Percentiles rank a stretch among this genome's conserved stretches.
phyloP scores from a whole-genome alignment of 2,113 vertebrate species.

The Xenus cinereus region DNA sequence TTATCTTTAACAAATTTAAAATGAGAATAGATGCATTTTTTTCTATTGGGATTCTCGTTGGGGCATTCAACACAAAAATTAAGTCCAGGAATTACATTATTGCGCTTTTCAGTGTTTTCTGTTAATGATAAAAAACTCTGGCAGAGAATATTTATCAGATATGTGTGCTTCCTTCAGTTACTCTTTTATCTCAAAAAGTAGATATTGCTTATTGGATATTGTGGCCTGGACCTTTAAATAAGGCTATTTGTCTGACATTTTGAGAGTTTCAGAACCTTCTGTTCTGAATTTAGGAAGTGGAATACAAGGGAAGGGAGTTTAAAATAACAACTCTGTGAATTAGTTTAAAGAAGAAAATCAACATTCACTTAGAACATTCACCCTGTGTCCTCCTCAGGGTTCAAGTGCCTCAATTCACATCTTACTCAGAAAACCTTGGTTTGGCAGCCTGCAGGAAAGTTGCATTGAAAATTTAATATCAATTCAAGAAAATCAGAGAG shows the following conservation, averaged over 20 bases:
- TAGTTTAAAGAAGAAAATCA: neutral
- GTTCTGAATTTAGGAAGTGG: neutral
- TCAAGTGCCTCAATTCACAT: neutral
- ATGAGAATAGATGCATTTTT: neutral
- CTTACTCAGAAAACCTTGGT: neutral
- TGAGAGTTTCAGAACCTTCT: neutral
- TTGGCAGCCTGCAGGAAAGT: neutral
- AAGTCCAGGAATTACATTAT: neutral
- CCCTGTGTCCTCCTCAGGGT: neutral
- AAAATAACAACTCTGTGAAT: neutral
- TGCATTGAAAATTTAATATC: neutral
- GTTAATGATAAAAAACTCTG: neutral
- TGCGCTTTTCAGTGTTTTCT: neutral
- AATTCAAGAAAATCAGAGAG: neutral
- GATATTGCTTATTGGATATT: neutral
- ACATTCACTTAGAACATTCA: neutral
- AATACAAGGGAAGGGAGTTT: neutral
- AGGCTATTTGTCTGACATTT: neutral
- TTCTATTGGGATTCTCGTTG: neutral
- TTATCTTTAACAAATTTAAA: neutral
- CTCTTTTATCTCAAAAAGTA: neutral
- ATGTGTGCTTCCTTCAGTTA: neutral
- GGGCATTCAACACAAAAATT: neutral
- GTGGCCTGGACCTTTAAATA: neutral
- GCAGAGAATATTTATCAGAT: neutral